Percentiles rank a stretch among this genome's conserved stretches.
Conservation (phyloP, 2,797 vertebrate species). For the Pristis pectinata region DNA sequence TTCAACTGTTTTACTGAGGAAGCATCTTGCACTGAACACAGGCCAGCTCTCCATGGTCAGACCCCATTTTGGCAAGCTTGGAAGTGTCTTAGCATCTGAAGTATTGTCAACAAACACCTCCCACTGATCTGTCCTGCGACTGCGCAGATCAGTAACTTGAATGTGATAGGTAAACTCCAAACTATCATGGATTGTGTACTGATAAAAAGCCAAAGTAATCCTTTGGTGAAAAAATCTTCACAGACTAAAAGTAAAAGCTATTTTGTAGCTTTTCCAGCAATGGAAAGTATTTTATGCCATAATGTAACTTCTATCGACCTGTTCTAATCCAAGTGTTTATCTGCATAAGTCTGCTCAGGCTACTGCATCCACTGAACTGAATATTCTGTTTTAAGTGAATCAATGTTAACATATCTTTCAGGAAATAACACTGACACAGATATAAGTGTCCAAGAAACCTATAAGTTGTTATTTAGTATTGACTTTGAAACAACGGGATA, state of each 20-base stretch:
- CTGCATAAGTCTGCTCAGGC: too few relatives aligned
- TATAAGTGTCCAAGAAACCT: background rate
- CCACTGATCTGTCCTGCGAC: background rate
- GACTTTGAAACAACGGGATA: background rate
- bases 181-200: background rate
- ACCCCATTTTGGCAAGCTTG: background rate
- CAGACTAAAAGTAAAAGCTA: background rate
- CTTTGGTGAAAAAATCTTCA: background rate
- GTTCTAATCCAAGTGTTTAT: background rate
- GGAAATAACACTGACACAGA: background rate
- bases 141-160: background rate
- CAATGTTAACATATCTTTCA: background rate
- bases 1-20: background rate
- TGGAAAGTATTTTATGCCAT: background rate
- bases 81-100: background rate
- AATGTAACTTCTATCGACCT: background rate
- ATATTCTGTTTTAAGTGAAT: background rate
- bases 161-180: background rate
- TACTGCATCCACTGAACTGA: too few relatives aligned
- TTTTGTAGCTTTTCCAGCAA: background rate
- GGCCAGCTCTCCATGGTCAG: background rate
- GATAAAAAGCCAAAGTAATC: background rate
- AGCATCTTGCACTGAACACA: background rate
- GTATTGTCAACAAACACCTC: background rate
- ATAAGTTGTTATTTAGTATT: background rate